Conservation (phyloP, 2,888 invertebrate species). For the Platycheirus rosarum region DNA sequence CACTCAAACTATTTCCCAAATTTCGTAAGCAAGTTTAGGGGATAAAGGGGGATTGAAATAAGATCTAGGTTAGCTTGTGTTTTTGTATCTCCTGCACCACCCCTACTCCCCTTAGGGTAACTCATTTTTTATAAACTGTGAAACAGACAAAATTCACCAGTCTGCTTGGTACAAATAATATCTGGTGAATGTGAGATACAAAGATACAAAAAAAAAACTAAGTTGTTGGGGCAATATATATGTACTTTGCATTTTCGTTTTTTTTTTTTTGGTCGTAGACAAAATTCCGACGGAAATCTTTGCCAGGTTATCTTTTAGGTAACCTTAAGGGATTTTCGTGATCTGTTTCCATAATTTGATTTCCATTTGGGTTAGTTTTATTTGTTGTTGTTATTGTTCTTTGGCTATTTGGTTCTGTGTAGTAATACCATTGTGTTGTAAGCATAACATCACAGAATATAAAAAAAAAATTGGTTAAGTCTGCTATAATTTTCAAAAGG, state of each 20-base stretch:
- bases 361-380: slow-evolving; percentile 59
- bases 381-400: slow-evolving; percentile 14
- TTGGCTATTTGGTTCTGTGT: slow-evolving; percentile 16
- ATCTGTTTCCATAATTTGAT: slow-evolving; percentile 71
- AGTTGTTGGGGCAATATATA: slow-evolving; percentile 31
- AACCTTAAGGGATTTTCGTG: slow-evolving; percentile 66
- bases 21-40: not conserved
- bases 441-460: slow-evolving; percentile 3
- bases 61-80: not conserved
- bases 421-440: not conserved
- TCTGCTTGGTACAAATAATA: slow-evolving; percentile 4
- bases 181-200: slow-evolving; percentile 34
- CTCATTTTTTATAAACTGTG: slow-evolving; percentile 21
- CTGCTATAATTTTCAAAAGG: slow-evolving; percentile 27
- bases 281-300: slow-evolving; percentile 44
- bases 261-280: not conserved
- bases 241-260: slow-evolving; percentile 12
- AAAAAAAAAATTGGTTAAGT: slow-evolving; percentile 15
- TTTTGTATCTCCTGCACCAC: not conserved
- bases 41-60: slow-evolving; percentile 10
- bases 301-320: slow-evolving; percentile 58
- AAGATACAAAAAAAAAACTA: slow-evolving; percentile 6
- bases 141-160: slow-evolving; percentile 12
- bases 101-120: slow-evolving; percentile 1
- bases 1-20: slow-evolving; percentile 8